Percentiles rank a stretch among this genome's conserved stretches.
Evolutionary conservation across 2,888 invertebrate genomes (phyloP).

Genomic region (Pseudeuparius sepicola): DNA sequence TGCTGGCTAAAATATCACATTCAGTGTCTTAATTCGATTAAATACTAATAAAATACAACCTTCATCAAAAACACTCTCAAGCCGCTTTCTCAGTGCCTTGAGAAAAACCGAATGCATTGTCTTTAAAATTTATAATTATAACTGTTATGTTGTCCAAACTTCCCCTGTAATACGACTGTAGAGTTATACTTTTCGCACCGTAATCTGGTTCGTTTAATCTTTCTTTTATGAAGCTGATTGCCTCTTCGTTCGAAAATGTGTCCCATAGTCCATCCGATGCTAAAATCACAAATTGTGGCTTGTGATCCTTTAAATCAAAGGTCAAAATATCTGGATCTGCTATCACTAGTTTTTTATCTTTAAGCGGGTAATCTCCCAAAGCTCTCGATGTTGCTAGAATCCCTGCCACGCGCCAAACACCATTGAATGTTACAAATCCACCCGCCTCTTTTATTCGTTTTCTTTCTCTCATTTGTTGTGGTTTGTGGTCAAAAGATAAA

Average conservation of each 20-base stretch:
- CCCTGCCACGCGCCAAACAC: constrained; percentile 94
- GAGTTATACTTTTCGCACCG: constrained; percentile 84
- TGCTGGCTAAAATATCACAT: too few species aligned
- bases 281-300: constrained; percentile 80
- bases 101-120: constrained; percentile 36
- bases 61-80: too few species aligned
- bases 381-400: constrained; percentile 91
- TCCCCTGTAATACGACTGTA: constrained; percentile 85
- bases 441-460: constrained; percentile 91
- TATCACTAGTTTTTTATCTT: constrained; percentile 87
- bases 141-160: constrained; percentile 95
- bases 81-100: not conserved
- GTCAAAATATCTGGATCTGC: constrained; percentile 92
- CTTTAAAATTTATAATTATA: constrained; percentile 73
- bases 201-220: constrained; percentile 75
- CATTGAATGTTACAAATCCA: constrained; percentile 89
- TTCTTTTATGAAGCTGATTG: constrained; percentile 78
- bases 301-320: constrained; percentile 77
- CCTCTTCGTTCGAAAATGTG: constrained; percentile 90
- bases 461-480: constrained; percentile 88
- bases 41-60: too few species aligned
- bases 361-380: constrained; percentile 89
- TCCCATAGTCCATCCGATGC: constrained; percentile 98
- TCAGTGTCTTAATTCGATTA: too few species aligned
- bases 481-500: constrained; percentile 93